These are phyloP conservation scores for Sebastes iracundus DNA, from an alignment of 2,797 vertebrate species.

Conservation along the genomic window DNA sequence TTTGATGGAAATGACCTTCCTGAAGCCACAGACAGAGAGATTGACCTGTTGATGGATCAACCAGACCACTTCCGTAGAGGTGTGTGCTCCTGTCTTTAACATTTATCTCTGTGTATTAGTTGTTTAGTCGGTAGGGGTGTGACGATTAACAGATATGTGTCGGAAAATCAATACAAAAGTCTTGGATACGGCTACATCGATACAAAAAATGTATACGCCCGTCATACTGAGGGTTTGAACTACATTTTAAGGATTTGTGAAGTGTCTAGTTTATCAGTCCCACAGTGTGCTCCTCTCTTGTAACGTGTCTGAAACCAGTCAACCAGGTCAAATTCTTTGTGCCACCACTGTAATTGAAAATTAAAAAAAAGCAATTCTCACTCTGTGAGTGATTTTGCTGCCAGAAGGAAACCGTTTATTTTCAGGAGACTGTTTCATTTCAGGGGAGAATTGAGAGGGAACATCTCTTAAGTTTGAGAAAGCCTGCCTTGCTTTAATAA, in stretches of 20 bases:
- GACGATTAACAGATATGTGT: too few species aligned
- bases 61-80: slow-evolving; percentile 73
- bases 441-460: neutral
- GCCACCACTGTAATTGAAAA: neutral
- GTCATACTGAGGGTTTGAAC: neutral
- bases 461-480: neutral
- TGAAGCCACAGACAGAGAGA: slow-evolving; percentile 80
- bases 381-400: neutral
- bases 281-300: neutral
- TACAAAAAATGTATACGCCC: too few species aligned
- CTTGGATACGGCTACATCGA: too few species aligned
- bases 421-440: slow-evolving; percentile 1
- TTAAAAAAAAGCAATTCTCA: neutral
- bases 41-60: slow-evolving; percentile 83
- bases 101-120: neutral
- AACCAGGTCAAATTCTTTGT: neutral
- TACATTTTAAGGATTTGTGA: neutral
- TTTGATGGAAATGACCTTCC: slow-evolving; percentile 82
- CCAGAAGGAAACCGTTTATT: neutral
- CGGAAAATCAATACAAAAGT: too few species aligned
- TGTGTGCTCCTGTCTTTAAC: slow-evolving; percentile 15
- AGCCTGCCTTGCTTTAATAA: neutral
- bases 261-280: neutral
- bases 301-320: neutral
- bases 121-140: neutral